Conservation (phyloP, 2,797 vertebrate genomes). For the Perodicticus potto region DNA sequence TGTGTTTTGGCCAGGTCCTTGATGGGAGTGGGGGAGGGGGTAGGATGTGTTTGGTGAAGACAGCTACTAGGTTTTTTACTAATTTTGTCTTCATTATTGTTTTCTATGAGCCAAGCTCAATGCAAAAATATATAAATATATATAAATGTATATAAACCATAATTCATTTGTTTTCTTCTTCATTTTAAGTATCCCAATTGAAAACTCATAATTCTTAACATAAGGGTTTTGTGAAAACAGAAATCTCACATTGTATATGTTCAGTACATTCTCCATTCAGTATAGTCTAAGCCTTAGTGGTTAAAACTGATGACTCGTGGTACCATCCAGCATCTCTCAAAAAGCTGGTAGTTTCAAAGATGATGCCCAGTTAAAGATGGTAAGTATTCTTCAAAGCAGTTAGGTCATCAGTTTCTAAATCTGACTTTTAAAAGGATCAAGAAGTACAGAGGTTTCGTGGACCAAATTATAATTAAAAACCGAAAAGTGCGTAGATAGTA, state of each 20-base stretch:
- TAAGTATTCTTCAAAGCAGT: constrained; percentile 1
- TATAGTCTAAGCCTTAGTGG: neutral
- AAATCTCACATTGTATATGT: neutral
- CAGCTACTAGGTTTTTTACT: neutral
- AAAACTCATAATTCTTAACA: neutral
- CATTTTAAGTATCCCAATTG: neutral
- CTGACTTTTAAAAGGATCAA: neutral
- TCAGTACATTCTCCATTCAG: neutral
- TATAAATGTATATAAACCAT: neutral
- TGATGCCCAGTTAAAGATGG: neutral
- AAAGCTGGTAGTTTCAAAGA: constrained; percentile 20
- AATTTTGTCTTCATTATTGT: neutral
- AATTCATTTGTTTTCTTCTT: constrained; percentile 18
- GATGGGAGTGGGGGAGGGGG: too few species aligned
- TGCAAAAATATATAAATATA: neutral
- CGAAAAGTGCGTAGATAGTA: neutral
- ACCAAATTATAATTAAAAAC: constrained; percentile 43
- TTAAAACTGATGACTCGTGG: neutral
- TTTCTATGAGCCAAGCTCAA: neutral
- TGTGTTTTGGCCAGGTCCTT: neutral
- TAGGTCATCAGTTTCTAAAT: constrained; percentile 33
- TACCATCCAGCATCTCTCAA: neutral
- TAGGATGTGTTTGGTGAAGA: neutral
- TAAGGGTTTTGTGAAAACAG: neutral
- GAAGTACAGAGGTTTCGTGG: neutral